Evolutionary conservation across 2,888 invertebrate species (phyloP).

Genomic region (Dysmachus trigonus): DNA sequence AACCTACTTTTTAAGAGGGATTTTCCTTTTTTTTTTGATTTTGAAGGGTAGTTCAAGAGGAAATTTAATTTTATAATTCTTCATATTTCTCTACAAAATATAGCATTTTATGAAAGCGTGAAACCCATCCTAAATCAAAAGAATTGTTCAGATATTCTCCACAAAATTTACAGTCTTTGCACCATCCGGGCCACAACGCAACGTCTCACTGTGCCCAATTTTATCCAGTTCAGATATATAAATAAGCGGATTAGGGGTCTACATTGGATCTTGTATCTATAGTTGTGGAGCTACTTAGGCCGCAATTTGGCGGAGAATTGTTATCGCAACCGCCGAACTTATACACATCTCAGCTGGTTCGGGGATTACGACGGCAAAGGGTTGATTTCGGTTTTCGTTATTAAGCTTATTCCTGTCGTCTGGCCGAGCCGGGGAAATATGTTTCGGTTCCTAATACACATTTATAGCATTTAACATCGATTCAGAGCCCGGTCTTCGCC

Average conservation of each 20-base stretch:
- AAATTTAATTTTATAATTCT: background rate
- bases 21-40: background rate
- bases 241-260: slow-evolving; percentile 32
- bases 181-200: background rate
- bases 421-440: slow-evolving; percentile 29
- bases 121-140: background rate
- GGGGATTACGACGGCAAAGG: slow-evolving; percentile 26
- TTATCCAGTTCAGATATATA: slow-evolving; percentile 8
- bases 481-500: background rate
- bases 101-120: background rate
- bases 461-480: slow-evolving; percentile 32
- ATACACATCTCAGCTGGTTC: slow-evolving; percentile 39
- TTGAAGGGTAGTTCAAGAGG: background rate
- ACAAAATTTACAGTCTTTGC: slow-evolving; percentile 16
- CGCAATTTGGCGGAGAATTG: slow-evolving; percentile 12
- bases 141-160: background rate
- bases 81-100: background rate
- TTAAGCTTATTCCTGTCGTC: slow-evolving; percentile 45
- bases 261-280: slow-evolving; percentile 32
- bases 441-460: slow-evolving; percentile 31
- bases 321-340: slow-evolving; percentile 23
- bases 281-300: slow-evolving; percentile 15
- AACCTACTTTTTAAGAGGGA: background rate
- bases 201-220: background rate
- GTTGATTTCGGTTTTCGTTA: slow-evolving; percentile 46